These are phyloP conservation scores for Vanessa cardui DNA, from an alignment of 2,888 invertebrate species.

Conservation along the genomic window DNA sequence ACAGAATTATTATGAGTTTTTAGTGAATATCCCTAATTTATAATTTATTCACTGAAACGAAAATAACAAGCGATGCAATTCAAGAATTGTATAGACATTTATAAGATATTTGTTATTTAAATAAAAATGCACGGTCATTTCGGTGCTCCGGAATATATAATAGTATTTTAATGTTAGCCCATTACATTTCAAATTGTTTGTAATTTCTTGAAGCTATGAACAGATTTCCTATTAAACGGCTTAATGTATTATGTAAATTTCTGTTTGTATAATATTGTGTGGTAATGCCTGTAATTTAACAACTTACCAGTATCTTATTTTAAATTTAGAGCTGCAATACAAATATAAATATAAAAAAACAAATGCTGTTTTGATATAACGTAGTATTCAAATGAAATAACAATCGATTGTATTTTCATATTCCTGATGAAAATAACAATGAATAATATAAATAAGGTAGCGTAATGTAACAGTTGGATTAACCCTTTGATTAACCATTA, in stretches of 20 bases:
- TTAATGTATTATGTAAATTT: not conserved
- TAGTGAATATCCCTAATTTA: not conserved
- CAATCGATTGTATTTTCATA: not conserved
- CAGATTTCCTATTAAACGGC: not conserved
- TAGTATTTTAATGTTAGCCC: constrained; percentile 1
- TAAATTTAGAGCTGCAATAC: not conserved
- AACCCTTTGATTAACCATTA: constrained; percentile 6
- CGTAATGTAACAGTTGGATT: constrained; percentile 30
- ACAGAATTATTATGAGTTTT: not conserved
- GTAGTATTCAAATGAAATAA: not conserved
- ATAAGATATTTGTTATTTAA: constrained; percentile 17
- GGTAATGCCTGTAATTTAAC: not conserved
- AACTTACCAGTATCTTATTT: not conserved
- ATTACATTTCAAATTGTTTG: not conserved
- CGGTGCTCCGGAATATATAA: constrained; percentile 13
- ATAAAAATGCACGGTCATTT: constrained; percentile 14
- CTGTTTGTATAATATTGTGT: not conserved
- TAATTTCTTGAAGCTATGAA: not conserved
- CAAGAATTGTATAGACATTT: constrained; percentile 22
- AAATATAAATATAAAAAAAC: no score
- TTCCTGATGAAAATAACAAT: not conserved
- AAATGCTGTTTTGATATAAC: not conserved
- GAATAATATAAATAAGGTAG: not conserved
- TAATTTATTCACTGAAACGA: constrained; percentile 19
- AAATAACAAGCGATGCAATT: constrained; percentile 18